Evolutionary conservation across 2,113 vertebrate genomes (phyloP), one percentile per base, ranked within the genome.

Genomic region (Oxyura jamaicensis): DNA sequence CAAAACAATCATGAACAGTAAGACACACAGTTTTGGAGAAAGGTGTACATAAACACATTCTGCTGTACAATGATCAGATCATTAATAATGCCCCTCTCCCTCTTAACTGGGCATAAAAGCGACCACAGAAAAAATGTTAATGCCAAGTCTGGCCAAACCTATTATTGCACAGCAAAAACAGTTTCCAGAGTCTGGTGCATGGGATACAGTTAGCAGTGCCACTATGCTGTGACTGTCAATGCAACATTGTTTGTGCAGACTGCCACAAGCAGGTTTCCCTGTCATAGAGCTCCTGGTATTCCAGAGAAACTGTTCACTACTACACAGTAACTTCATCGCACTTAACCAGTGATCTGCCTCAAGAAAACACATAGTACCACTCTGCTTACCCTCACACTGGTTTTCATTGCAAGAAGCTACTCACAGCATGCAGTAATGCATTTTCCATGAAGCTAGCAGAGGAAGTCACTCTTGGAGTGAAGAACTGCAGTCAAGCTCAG

Each of bases 351-450:
- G 53, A 48, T 73, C 75, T 42, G 60, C 29, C 39, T 46, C 21
- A 69, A 59, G 6, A 59, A 65, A 50, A 48, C 6, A 6, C 8
- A 20, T 18, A 7, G 26, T 17, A 39, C 7, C 16, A 67, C 23
- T 36, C 59, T 65, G 20, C 26, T 33, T 55, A 28, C 17, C 41
- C 29, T 85, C 71, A 59, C 1, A 0, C n/a, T 62, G 41, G 39
- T 11, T 74, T 73, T 63, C 48, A 65, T 42, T 25, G 17, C 33
- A 72, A 90, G 16, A 73, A 93, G 17, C 52, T 46, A 59, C n/a
- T 48, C 21, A 28, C 4, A 68, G 29, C 13, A 36, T 2, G 5
- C 39, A 81, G 15, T 3, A 71, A 79, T 0, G 0, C 20, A 35
- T 35, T 67, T 44, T 50, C 52, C 83, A 58, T 0, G 3, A 66